Percentiles rank a stretch among this genome's conserved stretches.
phyloP scores from a whole-genome alignment of 1,140 invertebrate genomes.

The Caerostris extrusa region DNA sequence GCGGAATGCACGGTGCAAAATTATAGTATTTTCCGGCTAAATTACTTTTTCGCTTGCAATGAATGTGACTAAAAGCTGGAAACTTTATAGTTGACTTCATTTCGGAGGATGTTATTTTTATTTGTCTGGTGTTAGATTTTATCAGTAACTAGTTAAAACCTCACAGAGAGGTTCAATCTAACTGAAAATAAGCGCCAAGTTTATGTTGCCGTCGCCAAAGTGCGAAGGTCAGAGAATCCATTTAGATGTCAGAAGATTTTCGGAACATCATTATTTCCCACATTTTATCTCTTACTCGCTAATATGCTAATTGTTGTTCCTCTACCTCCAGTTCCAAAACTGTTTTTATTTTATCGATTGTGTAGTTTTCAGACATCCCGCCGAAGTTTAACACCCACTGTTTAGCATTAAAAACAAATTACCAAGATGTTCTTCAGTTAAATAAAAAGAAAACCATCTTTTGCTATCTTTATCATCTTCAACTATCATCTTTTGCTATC shows the following conservation, averaged over 20 bases:
- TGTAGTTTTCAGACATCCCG: not conserved
- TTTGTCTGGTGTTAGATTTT: conserved; percentile 29
- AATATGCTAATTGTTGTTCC: conserved; percentile 17
- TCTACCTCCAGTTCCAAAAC: not conserved
- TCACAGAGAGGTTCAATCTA: not conserved
- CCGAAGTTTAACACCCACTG: not conserved
- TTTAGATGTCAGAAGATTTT: conserved; percentile 29
- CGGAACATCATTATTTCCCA: conserved; percentile 21
- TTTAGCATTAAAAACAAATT: conserved; percentile 34
- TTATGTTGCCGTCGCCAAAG: not conserved
- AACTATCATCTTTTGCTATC: too few species aligned
- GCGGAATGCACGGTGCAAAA: not conserved
- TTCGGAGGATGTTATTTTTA: conserved; percentile 29
- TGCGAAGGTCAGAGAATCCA: conserved; percentile 4
- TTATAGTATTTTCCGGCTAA: conserved; percentile 25
- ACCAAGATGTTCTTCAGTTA: not conserved
- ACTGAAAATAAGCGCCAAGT: conserved; percentile 12
- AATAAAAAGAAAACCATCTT: too few species aligned
- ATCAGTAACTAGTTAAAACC: not conserved
- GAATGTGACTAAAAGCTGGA: conserved; percentile 46
- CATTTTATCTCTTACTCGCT: not conserved
- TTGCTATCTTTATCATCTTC: too few species aligned
- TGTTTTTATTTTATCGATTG: not conserved
- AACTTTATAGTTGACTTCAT: conserved; percentile 12
- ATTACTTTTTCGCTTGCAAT: conserved; percentile 45